A percentile compares a stretch with the other conserved stretches of the same genome.
Evolutionary conservation across 23 tunicate species (phyloP).

Genomic region (Ciona savignyi): DNA sequence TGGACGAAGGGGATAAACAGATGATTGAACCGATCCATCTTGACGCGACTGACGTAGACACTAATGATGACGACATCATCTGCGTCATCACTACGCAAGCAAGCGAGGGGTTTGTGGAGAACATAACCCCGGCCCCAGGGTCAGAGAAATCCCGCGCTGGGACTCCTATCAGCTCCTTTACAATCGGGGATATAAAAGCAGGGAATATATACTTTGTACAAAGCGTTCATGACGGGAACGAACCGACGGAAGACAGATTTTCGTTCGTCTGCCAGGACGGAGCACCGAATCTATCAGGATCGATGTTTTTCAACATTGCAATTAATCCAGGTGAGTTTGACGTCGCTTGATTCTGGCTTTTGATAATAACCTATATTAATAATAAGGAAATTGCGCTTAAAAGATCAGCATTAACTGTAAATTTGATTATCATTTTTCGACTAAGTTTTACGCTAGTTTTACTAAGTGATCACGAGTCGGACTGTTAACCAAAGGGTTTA

Average conservation of each 20-base stretch:
- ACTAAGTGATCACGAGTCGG: too few relatives aligned
- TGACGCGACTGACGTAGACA: conserved; percentile 77
- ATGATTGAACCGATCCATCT: conserved; percentile 70
- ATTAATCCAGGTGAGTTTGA: conserved; percentile 76
- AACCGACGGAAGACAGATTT: conserved; percentile 85
- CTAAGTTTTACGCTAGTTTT: too few relatives aligned
- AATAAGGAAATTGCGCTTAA: too few relatives aligned
- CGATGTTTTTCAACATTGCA: conserved; percentile 32
- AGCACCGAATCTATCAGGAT: conserved; percentile 57
- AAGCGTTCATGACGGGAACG: conserved; percentile 56
- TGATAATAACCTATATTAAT: too few relatives aligned
- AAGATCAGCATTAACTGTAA: too few relatives aligned
- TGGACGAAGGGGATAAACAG: conserved; percentile 71
- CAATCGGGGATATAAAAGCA: conserved; percentile 59
- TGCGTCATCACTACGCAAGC: conserved; percentile 90
- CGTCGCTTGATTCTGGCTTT: too few relatives aligned
- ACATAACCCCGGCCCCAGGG: conserved; percentile 78
- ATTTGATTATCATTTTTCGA: too few relatives aligned
- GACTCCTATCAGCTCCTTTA: conserved; percentile 85
- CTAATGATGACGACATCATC: conserved; percentile 66
- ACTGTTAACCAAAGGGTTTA: too few relatives aligned
- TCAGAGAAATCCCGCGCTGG: conserved; percentile 90
- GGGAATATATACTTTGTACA: conserved; percentile 87
- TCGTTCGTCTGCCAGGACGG: conserved; percentile 88
- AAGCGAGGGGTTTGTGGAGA: conserved; percentile 85